Percentiles rank a stretch among this genome's conserved stretches.
Conservation (phyloP, 2,797 vertebrate genomes). For the Phoeniculus purpureus region DNA sequence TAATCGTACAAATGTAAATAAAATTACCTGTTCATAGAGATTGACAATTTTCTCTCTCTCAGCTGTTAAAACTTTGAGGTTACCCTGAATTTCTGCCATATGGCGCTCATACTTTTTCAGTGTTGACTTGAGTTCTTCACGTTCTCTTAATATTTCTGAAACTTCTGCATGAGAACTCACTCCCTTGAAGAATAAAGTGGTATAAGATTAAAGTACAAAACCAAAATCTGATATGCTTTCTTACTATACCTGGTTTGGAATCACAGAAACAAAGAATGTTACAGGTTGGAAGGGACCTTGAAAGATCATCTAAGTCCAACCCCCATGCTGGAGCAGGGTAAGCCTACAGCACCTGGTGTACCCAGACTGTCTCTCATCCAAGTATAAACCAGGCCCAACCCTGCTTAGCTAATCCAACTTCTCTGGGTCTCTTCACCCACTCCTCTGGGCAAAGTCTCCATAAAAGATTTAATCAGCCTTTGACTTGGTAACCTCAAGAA, state of each 20-base stretch:
- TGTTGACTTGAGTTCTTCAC: slow-evolving; percentile 78
- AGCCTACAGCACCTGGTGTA: too few relatives aligned
- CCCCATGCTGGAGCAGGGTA: too few relatives aligned
- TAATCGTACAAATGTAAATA: slow-evolving; percentile 1
- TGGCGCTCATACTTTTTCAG: slow-evolving; percentile 80
- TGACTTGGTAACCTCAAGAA: background rate
- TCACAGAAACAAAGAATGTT: too few relatives aligned
- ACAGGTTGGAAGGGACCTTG: too few relatives aligned
- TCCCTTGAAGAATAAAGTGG: slow-evolving; percentile 65
- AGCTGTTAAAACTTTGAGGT: slow-evolving; percentile 81
- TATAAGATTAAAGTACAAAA: background rate
- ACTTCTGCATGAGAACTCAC: slow-evolving; percentile 75
- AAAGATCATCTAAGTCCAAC: too few relatives aligned
- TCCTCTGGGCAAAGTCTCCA: background rate
- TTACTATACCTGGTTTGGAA: background rate
- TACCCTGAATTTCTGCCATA: slow-evolving; percentile 83
- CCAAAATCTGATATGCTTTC: background rate
- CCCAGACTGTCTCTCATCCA: too few relatives aligned
- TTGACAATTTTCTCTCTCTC: slow-evolving; percentile 80
- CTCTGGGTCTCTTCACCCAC: too few relatives aligned
- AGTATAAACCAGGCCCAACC: too few relatives aligned
- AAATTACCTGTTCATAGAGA: slow-evolving; percentile 79
- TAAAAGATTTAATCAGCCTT: background rate
- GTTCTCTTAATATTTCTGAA: slow-evolving; percentile 76
- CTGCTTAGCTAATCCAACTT: too few relatives aligned